Evolutionary conservation across 2,797 vertebrate species (phyloP).

Genomic region (Scomberomorus guttatus): DNA sequence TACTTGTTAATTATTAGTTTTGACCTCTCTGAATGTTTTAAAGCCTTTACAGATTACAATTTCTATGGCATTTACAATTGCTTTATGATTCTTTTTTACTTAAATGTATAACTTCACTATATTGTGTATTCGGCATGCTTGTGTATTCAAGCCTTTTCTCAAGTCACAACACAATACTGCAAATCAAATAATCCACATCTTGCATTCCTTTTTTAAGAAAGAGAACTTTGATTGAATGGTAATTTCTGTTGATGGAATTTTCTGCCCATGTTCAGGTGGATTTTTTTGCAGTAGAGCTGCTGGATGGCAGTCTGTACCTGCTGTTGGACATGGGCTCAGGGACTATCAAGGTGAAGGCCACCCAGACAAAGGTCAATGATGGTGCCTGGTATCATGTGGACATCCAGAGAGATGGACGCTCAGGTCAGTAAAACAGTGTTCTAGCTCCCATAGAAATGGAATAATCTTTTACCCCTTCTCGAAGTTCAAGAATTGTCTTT

Average conservation of each 20-base stretch:
- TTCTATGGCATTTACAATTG: neutral
- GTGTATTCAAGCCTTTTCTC: neutral
- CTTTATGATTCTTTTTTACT: neutral
- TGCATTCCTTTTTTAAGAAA: neutral
- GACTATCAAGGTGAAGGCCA: slow-evolving; percentile 98
- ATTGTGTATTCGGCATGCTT: neutral
- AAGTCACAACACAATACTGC: no score
- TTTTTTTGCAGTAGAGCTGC: slow-evolving; percentile 97
- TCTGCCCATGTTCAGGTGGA: slow-evolving; percentile 85
- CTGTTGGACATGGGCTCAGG: slow-evolving; percentile 99
- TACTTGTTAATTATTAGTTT: no score
- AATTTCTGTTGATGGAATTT: neutral
- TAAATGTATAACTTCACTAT: neutral
- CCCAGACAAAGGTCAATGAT: slow-evolving; percentile 97
- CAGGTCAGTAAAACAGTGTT: slow-evolving; percentile 85
- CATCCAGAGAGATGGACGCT: slow-evolving; percentile 97
- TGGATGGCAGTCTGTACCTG: slow-evolving; percentile 96
- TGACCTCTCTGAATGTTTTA: no score
- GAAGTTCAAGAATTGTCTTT: neutral
- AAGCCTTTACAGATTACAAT: neutral
- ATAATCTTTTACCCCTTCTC: neutral
- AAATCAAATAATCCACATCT: neutral
- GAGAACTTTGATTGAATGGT: neutral
- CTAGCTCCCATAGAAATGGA: neutral
- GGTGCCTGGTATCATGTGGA: slow-evolving; percentile 99